Evolutionary conservation across 1,140 invertebrate genomes (phyloP).

Genomic region (Drosophila kurseongensis): DNA sequence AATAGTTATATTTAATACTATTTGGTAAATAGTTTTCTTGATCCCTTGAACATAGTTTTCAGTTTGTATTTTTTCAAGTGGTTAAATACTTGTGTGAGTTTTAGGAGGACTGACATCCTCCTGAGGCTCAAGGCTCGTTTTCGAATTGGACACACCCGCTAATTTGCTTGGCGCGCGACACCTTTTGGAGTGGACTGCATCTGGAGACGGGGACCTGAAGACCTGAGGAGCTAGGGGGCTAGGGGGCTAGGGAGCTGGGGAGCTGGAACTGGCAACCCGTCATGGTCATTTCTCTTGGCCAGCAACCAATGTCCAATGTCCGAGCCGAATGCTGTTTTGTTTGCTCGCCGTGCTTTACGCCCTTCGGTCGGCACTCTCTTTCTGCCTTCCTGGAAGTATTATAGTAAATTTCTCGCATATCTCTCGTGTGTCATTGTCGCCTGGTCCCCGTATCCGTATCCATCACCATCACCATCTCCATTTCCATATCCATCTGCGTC

Average conservation of each 20-base stretch:
- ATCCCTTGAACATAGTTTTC: background rate
- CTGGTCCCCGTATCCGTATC: slow-evolving; percentile 27
- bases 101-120: slow-evolving; percentile 24
- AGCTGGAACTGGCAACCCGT: slow-evolving; percentile 45
- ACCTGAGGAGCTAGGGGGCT: background rate
- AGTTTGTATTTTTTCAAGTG: slow-evolving; percentile 10
- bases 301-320: slow-evolving; percentile 48
- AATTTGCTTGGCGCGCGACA: slow-evolving; percentile 81
- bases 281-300: slow-evolving; percentile 70
- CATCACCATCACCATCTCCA: slow-evolving; percentile 10
- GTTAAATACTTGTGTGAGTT: slow-evolving; percentile 2
- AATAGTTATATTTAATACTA: no score
- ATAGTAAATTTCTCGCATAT: slow-evolving; percentile 82
- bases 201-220: background rate
- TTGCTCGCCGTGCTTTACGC: slow-evolving; percentile 47
- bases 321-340: slow-evolving; percentile 57
- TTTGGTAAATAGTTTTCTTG: no score
- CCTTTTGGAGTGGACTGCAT: slow-evolving; percentile 38
- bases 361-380: slow-evolving; percentile 58
- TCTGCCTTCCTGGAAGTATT: slow-evolving; percentile 79
- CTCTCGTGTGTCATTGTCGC: slow-evolving; percentile 67
- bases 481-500: slow-evolving; percentile 30
- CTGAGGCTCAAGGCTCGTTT: slow-evolving; percentile 61
- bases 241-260: slow-evolving; percentile 3
- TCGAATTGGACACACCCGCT: slow-evolving; percentile 77